Evolutionary conservation across 1,140 invertebrate genomes (phyloP), one percentile per base, ranked within the genome.

Genomic region (Lordiphosa mommai): DNA sequence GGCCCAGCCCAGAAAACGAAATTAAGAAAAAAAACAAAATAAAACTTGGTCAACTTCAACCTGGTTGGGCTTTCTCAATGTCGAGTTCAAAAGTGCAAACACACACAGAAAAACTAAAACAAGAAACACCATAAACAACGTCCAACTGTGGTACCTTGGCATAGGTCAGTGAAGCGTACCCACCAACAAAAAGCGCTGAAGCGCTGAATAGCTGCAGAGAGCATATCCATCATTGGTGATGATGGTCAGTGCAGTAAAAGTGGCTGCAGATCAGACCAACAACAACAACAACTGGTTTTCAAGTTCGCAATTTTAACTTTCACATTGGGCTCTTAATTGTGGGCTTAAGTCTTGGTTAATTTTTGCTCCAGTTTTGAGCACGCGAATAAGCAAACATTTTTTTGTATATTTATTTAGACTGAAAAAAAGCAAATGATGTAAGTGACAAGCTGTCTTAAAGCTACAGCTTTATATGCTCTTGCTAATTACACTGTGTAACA

Each of bases 311-410:
- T 56, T 61, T 84, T 85, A 85, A 85, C 79, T 84, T 85, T 84
- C 77, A 82, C 77, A 85, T 85, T 82, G 77, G 74, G 74, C 74
- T 43, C 74, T 67, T 85, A 85, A 84, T 84, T 84, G 79, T 84
- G 72, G 55, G 64, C 68, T 72, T 77, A 84, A 27, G 85, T 72
- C 79, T 72, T 61, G 79, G 64, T 72, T 85, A 85, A 84, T 85
- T 84, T 84, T 84, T 84, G 77, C 77, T 84, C 77, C 64, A 84
- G 64, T 84, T 84, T 84, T 69, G 43, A 69, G 73, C 71, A 65
- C 59, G 59, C 44, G 43, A n/a, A n/a, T n/a, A n/a, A n/a, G n/a
- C n/a, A n/a, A n/a, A n/a, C n/a, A n/a, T n/a, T n/a, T n/a, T n/a
- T n/a, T n/a, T n/a, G n/a, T n/a, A n/a, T n/a, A n/a, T n/a, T n/a